Base-by-base conservation (phyloP, 2,797 vertebrate species). In the Channallabes apus region DNA sequence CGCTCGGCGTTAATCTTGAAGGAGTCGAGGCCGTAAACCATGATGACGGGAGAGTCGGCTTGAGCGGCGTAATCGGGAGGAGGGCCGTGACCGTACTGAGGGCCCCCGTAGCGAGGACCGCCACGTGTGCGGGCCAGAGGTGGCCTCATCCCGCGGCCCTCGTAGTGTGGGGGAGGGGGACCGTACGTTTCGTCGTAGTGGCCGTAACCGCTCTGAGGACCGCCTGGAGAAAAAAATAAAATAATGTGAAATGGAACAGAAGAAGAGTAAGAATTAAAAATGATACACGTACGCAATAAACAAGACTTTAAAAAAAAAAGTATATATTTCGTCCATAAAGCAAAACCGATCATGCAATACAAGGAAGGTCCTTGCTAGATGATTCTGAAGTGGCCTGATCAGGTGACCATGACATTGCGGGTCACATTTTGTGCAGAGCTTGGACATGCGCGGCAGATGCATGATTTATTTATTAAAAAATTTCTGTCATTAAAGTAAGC, bases 11-110 rank as follows among this genome's bases (percentile, higher is more conserved):
- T 99, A 93, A 98, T 95, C 94, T 98, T 98, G 7, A 93, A 89
- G 0, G 97, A 95, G 83, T 98, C 97, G 71, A 99, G 93, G 79
- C 97, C 97, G 11, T 99, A 99, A 20, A 98, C 97, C 97, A 98
- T 98, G 46, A 99, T 94, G 67, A 99, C 97, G 0, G 97, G 96
- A 35, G 97, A 98, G 91, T 98, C 97, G 0, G 97, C 96, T 11
- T 99, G 96, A 67, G 97, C 95, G 3, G 95, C 96, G 0, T 97
- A 98, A 71, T 98, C 96, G 0, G 96, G 96, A 0, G 96, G 96
- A 8, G 96, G 96, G 68, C 96, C 97, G 2, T 97, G 96, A 62
- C 96, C 97, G 0, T 97, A 97, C 58, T 97, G 96, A 8, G 95
- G 94, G 6, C 95, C 93, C 12, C 96, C 95, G 0, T 97, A 98